phyloP scores from a whole-genome alignment of 1,140 invertebrate genomes.

The Aphis craccivora region DNA sequence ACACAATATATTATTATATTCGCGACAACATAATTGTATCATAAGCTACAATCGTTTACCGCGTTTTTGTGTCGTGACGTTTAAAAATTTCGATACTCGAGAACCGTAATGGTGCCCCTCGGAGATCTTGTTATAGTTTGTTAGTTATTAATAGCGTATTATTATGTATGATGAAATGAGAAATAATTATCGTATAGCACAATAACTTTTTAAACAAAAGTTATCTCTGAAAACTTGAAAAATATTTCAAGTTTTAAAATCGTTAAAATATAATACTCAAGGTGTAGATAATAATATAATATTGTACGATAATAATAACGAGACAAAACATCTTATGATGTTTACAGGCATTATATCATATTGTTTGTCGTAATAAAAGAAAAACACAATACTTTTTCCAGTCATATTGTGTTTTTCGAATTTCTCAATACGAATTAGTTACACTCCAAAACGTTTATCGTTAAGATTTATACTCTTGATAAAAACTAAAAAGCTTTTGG shows the following conservation, averaged over 20 bases:
- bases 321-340: background rate
- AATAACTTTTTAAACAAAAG: constrained; percentile 7
- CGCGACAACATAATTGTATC: background rate
- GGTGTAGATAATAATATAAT: background rate
- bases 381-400: background rate
- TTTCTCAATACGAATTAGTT: background rate
- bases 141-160: background rate
- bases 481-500: background rate
- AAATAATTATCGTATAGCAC: background rate
- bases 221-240: background rate
- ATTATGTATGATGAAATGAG: background rate
- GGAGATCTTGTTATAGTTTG: background rate
- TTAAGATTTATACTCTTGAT: background rate
- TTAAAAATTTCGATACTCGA: background rate
- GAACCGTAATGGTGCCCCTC: background rate
- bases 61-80: background rate
- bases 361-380: background rate
- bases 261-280: background rate
- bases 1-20: background rate
- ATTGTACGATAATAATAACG: background rate
- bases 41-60: background rate
- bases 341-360: background rate
- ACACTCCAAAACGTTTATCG: background rate
- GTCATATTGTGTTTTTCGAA: background rate
- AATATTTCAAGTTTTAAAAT: background rate